Conservation (phyloP, 2,113 vertebrate genomes). For the Mellivora capensis region DNA sequence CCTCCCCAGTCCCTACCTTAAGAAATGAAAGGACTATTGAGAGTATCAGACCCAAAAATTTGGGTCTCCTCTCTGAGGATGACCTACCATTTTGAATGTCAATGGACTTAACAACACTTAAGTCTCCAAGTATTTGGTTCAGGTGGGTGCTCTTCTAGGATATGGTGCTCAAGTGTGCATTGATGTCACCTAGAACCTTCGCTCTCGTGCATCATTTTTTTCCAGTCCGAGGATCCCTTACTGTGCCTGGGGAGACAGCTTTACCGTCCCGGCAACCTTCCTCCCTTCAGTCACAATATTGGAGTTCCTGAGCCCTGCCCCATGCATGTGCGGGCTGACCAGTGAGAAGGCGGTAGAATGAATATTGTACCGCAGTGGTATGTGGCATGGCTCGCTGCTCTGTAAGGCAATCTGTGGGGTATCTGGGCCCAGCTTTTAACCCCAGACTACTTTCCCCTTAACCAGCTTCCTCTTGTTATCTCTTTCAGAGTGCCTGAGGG, state of each 20-base stretch:
- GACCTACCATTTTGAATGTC: not conserved
- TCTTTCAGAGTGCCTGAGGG: not conserved
- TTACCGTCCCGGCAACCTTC: not conserved
- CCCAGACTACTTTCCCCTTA: not conserved
- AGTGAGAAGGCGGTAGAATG: not conserved
- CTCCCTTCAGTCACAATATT: too few relatives aligned
- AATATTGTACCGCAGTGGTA: not conserved
- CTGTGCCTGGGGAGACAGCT: too few relatives aligned
- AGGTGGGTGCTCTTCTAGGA: not conserved
- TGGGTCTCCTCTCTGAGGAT: not conserved
- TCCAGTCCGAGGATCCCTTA: not conserved
- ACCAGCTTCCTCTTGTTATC: not conserved
- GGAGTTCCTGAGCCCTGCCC: not conserved
- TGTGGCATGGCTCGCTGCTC: not conserved
- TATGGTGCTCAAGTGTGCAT: not conserved
- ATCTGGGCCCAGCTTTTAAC: not conserved
- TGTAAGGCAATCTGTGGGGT: not conserved
- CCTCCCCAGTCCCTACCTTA: not conserved
- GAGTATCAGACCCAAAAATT: not conserved
- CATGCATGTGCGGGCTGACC: not conserved
- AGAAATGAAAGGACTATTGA: not conserved
- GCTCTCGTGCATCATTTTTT: not conserved
- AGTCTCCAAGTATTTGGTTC: not conserved
- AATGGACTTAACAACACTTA: not conserved
- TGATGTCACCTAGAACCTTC: not conserved